These are phyloP conservation scores for Didymodactylos carnosus DNA, from an alignment of 2,888 invertebrate genomes.

Conservation along the genomic window DNA sequence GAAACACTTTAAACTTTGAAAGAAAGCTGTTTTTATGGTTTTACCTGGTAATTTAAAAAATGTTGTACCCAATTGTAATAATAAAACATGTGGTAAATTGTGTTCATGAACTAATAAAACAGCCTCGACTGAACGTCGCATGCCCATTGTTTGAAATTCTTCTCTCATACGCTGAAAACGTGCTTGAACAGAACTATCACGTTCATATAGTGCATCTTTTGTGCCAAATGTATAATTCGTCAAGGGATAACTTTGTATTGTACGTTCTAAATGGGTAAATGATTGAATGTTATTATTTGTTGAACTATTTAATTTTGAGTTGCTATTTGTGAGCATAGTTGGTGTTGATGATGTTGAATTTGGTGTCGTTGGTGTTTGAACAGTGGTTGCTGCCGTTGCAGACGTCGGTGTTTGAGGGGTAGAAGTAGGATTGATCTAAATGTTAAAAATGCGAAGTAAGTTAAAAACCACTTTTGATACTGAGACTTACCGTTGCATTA, in stretches of 20 bases:
- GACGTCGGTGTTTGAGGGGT: neutral
- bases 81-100: constrained; percentile 80
- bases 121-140: constrained; percentile 64
- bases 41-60: constrained; percentile 71
- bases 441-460: too few species aligned
- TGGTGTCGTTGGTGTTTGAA: neutral
- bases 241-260: constrained; percentile 7
- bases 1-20: too few species aligned
- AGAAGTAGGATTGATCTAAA: too few species aligned
- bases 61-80: constrained; percentile 87
- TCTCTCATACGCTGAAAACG: constrained; percentile 92
- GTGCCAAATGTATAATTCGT: constrained; percentile 93
- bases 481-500: too few species aligned
- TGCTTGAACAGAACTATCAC: constrained; percentile 85
- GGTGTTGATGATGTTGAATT: neutral
- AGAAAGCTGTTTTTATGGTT: neutral
- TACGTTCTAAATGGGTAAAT: neutral
- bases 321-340: too few species aligned
- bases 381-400: neutral
- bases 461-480: too few species aligned
- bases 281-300: neutral
- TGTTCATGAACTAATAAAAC: constrained; percentile 88
- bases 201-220: constrained; percentile 92
- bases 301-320: too few species aligned
- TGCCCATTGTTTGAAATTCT: constrained; percentile 90